Base-by-base conservation (phyloP, 2,113 vertebrate species). In the Urocynchramus pylzowi region DNA sequence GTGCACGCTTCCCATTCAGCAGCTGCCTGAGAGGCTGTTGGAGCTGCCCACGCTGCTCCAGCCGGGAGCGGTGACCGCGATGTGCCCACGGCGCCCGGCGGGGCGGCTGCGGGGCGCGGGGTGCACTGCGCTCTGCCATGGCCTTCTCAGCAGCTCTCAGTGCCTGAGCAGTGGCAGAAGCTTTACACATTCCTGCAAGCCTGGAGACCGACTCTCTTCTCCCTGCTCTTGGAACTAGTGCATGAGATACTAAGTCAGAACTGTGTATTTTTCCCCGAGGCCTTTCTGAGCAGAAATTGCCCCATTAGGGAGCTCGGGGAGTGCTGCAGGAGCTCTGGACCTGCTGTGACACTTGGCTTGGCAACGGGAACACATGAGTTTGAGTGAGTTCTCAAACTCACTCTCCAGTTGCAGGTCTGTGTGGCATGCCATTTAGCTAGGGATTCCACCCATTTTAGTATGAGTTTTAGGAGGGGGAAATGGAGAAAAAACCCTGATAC, bases 31-130 rank as follows among this genome's bases (percentile, higher is more conserved):
- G 1, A 21, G 73, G 22, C 24, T 47, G 52, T 23, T n/a, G 74
- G 68, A 9, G 2, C 77, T 30, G 13, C 42, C 69, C 65, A 10
- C 0, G 0, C 35, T 65, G 2, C 15, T 10, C 2, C 37, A 13
- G 2, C 7, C 42, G 83, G 37, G 18, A 4, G 3, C 54, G 6
- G 45, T 9, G 6, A 22, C 7, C 14, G 31, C 5, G 85, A 8
- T 52, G 17, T 26, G 84, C 75, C 21, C 1, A 9, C 6, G 8
- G 6, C 16, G 52, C 1, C 30, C 9, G 14, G 7, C 2, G 12
- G 7, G 39, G 61, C 3, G 0, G 33, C 52, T 45, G 44, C 10
- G 3, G 63, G 42, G 44, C 54, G 54, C 80, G 86, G 94, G 60
- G 90, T 49, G 39, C 83, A 54, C 54, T 81, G 92, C 59, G 52